These are phyloP conservation scores for Narcine bancroftii DNA, from an alignment of 2,113 vertebrate species.

Conservation along the genomic window DNA sequence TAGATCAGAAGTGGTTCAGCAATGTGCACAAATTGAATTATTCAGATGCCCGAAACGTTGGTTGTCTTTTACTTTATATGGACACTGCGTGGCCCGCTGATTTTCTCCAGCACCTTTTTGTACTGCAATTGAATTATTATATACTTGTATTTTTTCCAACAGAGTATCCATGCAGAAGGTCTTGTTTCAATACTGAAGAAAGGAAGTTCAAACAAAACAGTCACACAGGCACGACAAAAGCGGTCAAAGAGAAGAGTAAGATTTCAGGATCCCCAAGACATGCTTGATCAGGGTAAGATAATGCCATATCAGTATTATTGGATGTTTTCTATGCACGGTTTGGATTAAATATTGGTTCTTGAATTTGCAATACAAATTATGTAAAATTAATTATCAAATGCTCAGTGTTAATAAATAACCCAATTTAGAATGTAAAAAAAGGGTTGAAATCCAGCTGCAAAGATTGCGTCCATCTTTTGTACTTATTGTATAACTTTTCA, in stretches of 20 bases:
- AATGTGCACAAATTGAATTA: background rate
- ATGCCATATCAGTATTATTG: background rate
- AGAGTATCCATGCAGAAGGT: slow-evolving; percentile 73
- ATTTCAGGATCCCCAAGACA: slow-evolving; percentile 82
- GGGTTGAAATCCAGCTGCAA: background rate
- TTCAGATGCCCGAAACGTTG: too few relatives aligned
- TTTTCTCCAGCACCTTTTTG: too few relatives aligned
- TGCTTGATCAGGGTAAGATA: slow-evolving; percentile 71
- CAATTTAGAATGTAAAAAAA: background rate
- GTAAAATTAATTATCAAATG: background rate
- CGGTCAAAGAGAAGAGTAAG: slow-evolving; percentile 75
- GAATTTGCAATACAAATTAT: background rate
- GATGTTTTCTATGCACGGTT: background rate
- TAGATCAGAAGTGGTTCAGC: background rate
- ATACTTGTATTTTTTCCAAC: slow-evolving; percentile 37
- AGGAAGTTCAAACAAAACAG: slow-evolving; percentile 52
- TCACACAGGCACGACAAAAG: slow-evolving; percentile 55
- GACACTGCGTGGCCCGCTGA: too few relatives aligned
- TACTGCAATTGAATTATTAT: background rate
- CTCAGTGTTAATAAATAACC: background rate
- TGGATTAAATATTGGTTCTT: too few relatives aligned
- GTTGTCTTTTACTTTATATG: too few relatives aligned
- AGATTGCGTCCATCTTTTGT: background rate
- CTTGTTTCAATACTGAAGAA: slow-evolving; percentile 93
- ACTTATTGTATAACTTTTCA: background rate